These are phyloP conservation scores for Ariopsis seemanni DNA, from an alignment of 2,113 vertebrate species.

Conservation along the genomic window DNA sequence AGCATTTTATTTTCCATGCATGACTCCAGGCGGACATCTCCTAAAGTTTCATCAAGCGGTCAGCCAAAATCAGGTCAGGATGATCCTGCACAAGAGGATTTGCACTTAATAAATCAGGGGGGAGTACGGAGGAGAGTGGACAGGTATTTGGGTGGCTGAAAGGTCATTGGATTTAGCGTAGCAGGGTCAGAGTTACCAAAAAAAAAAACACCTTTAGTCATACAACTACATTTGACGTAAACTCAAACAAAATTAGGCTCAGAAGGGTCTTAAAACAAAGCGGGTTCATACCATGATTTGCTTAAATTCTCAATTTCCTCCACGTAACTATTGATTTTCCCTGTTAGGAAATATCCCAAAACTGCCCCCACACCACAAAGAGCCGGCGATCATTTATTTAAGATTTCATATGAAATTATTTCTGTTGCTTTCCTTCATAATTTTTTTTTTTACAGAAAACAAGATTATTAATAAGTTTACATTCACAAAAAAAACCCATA, in stretches of 20 bases:
- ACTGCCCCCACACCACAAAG: background rate
- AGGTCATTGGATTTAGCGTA: background rate
- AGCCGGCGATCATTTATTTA: background rate
- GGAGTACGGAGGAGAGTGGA: background rate
- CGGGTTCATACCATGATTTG: background rate
- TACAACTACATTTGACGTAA: too few relatives aligned
- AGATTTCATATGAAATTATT: background rate
- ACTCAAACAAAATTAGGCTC: too few relatives aligned
- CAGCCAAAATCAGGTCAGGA: slow-evolving; percentile 21
- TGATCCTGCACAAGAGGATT: slow-evolving; percentile 48
- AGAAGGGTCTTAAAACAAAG: too few relatives aligned
- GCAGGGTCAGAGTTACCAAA: background rate
- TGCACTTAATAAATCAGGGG: background rate
- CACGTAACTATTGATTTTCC: background rate
- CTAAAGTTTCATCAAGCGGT: background rate
- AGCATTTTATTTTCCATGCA: background rate
- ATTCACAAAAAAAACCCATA: too few relatives aligned
- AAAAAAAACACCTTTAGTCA: background rate
- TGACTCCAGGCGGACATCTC: background rate
- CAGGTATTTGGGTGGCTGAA: background rate
- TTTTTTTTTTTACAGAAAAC: background rate
- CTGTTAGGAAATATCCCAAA: background rate
- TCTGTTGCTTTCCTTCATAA: background rate
- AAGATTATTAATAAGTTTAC: background rate
- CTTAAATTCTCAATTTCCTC: too few relatives aligned